Evolutionary conservation across 2,113 vertebrate species (phyloP).

Genomic region (Notothenia coriiceps): DNA sequence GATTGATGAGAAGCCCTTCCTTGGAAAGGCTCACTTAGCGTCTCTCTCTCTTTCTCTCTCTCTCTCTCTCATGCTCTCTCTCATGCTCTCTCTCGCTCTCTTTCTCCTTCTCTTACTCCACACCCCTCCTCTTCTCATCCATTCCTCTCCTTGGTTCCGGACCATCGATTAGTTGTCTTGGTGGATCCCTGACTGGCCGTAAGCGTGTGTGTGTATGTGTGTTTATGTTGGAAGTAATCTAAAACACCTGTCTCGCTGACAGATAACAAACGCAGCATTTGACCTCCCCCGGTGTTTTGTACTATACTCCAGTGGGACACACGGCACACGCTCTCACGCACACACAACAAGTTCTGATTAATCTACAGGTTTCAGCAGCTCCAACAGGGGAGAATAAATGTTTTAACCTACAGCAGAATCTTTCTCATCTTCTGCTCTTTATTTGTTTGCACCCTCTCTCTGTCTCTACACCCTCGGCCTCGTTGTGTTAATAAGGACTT

Average conservation of each 20-base stretch:
- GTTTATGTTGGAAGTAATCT: conserved; percentile 72
- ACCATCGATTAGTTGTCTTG: conserved; percentile 85
- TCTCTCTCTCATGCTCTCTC: background rate
- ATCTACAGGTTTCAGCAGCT: conserved; percentile 62
- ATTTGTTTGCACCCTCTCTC: conserved; percentile 25
- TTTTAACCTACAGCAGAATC: conserved; percentile 34
- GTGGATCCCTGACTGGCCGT: conserved; percentile 77
- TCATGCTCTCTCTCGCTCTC: conserved; percentile 13
- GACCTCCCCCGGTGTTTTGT: conserved; percentile 77
- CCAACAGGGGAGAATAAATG: conserved; percentile 57
- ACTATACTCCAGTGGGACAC: conserved; percentile 65
- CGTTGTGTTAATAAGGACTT: background rate
- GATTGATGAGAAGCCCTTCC: conserved; percentile 83
- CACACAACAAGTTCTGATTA: conserved; percentile 62
- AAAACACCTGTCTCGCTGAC: conserved; percentile 83
- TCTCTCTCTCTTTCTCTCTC: background rate
- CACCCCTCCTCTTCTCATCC: conserved; percentile 51
- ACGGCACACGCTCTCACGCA: conserved; percentile 36
- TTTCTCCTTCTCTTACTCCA: conserved; percentile 21
- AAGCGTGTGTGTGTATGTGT: conserved; percentile 47
- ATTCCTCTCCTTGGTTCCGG: conserved; percentile 61
- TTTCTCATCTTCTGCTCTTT: conserved; percentile 52
- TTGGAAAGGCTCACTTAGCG: conserved; percentile 82
- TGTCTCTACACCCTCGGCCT: background rate
- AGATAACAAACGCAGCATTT: conserved; percentile 84